These are phyloP conservation scores for Drosophila mayri DNA, from an alignment of 1,140 invertebrate genomes.

Conservation along the genomic window DNA sequence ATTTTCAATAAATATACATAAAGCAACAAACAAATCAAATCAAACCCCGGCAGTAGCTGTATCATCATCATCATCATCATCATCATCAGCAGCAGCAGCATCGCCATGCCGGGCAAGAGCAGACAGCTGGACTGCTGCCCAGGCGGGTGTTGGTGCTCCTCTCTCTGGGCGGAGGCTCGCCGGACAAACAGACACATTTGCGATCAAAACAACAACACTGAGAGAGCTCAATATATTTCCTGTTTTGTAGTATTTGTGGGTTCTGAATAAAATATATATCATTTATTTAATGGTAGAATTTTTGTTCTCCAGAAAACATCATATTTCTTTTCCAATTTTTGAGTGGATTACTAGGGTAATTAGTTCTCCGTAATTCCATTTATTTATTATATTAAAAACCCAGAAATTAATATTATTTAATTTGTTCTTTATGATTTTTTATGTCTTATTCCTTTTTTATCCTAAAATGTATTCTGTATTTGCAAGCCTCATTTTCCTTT, in stretches of 20 bases:
- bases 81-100: neutral
- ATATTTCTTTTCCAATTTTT: neutral
- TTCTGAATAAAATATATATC: neutral
- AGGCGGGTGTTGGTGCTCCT: neutral
- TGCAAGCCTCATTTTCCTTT: no score
- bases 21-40: slow-evolving; percentile 79
- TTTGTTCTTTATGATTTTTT: no score
- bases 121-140: slow-evolving; percentile 42
- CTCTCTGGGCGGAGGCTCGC: slow-evolving; percentile 40
- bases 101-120: slow-evolving; percentile 15
- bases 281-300: no score
- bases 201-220: slow-evolving; percentile 21
- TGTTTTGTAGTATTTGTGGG: neutral
- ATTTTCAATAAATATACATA: slow-evolving; percentile 83
- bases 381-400: neutral
- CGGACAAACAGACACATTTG: slow-evolving; percentile 30
- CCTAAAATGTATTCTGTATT: neutral
- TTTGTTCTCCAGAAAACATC: no score
- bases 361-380: neutral
- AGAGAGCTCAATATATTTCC: neutral
- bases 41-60: slow-evolving; percentile 46
- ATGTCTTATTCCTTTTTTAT: neutral
- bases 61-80: neutral
- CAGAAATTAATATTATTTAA: no score
- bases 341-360: neutral